These are phyloP conservation scores for Papilio polytes DNA, from an alignment of 1,140 invertebrate genomes.

Conservation along the genomic window DNA sequence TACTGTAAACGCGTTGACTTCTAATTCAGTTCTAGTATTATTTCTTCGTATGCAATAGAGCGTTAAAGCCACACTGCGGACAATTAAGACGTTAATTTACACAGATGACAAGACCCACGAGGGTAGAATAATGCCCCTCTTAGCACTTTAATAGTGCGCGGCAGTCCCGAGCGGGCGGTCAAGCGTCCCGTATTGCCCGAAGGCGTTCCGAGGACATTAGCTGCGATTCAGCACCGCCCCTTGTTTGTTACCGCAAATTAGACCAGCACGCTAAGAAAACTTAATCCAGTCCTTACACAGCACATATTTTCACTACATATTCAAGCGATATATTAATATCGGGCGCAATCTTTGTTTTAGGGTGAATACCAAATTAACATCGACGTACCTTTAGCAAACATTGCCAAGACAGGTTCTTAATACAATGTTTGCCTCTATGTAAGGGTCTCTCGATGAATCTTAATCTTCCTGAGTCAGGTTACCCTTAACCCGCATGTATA, in stretches of 20 bases:
- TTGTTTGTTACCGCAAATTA: slow-evolving; percentile 79
- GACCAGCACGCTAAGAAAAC: slow-evolving; percentile 64
- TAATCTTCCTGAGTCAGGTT: slow-evolving; percentile 82
- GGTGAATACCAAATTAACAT: slow-evolving; percentile 82
- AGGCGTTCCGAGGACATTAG: slow-evolving; percentile 74
- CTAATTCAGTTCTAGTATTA: neutral
- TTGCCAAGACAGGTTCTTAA: slow-evolving; percentile 75
- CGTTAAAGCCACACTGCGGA: slow-evolving; percentile 58
- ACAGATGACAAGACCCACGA: slow-evolving; percentile 70
- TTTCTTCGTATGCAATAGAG: slow-evolving; percentile 3
- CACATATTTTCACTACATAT: slow-evolving; percentile 56
- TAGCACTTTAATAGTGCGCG: slow-evolving; percentile 79
- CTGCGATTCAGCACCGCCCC: slow-evolving; percentile 64
- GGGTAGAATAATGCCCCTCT: slow-evolving; percentile 76
- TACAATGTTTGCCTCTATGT: slow-evolving; percentile 82
- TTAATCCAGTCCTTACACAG: slow-evolving; percentile 52
- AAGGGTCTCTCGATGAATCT: slow-evolving; percentile 81
- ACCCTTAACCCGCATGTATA: slow-evolving; percentile 81
- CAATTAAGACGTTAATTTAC: slow-evolving; percentile 79
- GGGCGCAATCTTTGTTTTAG: slow-evolving; percentile 58
- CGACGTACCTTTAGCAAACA: slow-evolving; percentile 78
- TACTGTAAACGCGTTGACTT: neutral
- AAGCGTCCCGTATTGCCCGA: slow-evolving; percentile 65
- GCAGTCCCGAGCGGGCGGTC: slow-evolving; percentile 68
- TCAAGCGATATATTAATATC: slow-evolving; percentile 76